Evolutionary conservation across 2,888 invertebrate genomes (phyloP), one percentile per base, ranked within the genome.

Genomic region (Dugesia japonica): DNA sequence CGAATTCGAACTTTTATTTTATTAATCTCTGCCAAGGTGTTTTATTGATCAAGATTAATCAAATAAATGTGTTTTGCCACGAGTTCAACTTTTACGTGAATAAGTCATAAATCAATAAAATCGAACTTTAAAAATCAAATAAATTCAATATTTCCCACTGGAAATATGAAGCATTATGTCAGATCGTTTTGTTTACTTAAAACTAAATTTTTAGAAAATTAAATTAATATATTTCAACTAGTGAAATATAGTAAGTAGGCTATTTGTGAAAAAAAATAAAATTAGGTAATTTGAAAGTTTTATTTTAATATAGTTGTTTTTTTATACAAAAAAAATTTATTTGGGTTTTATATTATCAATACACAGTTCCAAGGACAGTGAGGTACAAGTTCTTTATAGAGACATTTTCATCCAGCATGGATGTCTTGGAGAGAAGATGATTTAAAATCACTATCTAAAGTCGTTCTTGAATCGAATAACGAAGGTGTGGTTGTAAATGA

Each of bases 351-450:
- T 56, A 23, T 56, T 56, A 56, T 56, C 56, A 56, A 56, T 56
- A 56, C 56, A 56, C 23, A 56, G 23, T 56, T 56, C n/a, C 56
- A n/a, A n/a, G 56, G 56, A 56, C 56, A 56, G 56, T 56, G 56
- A 56, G 56, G 56, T 56, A 56, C 56, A 56, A 20, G 23, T 56
- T 56, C 13, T 7, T 31, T 31, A 7, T n/a, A 4, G 23, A 56
- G 17, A 56, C 4, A 9, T 56, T 56, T 7, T 75, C 75, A 75
- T 28, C 75, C 75, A 26, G 75, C 75, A 27, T 75, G 75, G 28
- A 75, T 75, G 27, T 75, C 75, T 56, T 75, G 75, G 7, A 75
- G 75, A 23, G 75, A 75, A 1, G 56, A 56, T 56, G 56, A 56
- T 56, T 56, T 56, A n/a, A 56, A 56, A 23, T 56, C 56, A 56